Base-by-base conservation (phyloP, 2,113 vertebrate species). In the Solea senegalensis region DNA sequence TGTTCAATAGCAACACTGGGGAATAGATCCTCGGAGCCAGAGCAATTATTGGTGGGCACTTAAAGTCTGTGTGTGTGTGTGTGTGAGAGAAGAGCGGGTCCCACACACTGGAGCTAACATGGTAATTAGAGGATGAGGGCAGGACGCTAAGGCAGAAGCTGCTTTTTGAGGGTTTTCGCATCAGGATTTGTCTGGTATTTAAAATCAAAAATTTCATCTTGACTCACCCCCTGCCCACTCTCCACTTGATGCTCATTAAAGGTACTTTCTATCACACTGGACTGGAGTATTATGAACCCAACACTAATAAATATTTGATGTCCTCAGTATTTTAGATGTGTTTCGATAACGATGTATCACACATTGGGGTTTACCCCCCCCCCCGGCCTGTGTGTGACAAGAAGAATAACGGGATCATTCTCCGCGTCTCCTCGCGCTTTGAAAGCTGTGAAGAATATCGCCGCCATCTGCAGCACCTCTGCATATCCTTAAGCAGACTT, bases 21-120 rank as follows among this genome's bases (percentile, higher is more conserved):
- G 82, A 89, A 80, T 74, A 58, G 41, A 76, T 74, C 67, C 83
- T 84, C 48, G 58, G 66, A 87, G 60, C 64, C 74, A 61, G 65
- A 65, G 72, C 89, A 88, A 88, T 88, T 86, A 89, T n/a, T 57
- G 78, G 56, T 41, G 51, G 55, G 34, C 34, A 73, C 72, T 72
- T 72, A 43, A 44, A 56, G 27, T 34, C 34, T 34, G 34, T 79
- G 68, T 21, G 21, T 21, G 21, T 21, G 21, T 21, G 21, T 21
- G 21, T 82, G 60, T 14, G 53, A 39, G 10, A 39, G 50, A 4
- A 48, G 48, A 66, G 48, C 0, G 0, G 56, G 8, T 43, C 52
- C 7, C 45, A 51, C 57, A 62, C 34, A 21, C 49, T 43, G 65
- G 57, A 55, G 49, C 45, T 40, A 46, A 48, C 52, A 21, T 72